These are phyloP conservation scores for Orthosia cruda DNA, from an alignment of 2,888 invertebrate species.

Conservation along the genomic window DNA sequence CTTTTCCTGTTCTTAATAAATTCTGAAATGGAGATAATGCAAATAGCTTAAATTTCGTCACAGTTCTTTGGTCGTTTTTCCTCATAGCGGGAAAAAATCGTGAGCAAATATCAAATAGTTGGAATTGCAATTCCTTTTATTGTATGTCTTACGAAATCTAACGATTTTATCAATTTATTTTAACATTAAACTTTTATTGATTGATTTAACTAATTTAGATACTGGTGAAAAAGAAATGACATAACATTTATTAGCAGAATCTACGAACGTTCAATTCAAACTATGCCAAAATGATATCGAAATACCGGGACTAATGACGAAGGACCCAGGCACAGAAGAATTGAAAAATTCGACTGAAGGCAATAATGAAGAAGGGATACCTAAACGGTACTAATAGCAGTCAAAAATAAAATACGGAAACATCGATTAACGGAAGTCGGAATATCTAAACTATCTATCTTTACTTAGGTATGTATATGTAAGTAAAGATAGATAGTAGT, in stretches of 20 bases:
- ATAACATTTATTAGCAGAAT: neutral
- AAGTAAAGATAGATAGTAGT: no score
- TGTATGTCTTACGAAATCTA: neutral
- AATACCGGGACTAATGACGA: neutral
- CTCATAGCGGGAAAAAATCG: neutral
- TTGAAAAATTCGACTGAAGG: neutral
- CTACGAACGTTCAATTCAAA: neutral
- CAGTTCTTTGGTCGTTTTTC: conserved; percentile 1
- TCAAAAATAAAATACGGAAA: neutral
- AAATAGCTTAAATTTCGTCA: no score
- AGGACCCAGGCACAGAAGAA: neutral
- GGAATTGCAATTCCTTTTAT: neutral
- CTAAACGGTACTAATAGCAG: neutral
- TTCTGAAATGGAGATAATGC: neutral
- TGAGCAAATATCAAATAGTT: neutral
- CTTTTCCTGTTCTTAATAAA: neutral
- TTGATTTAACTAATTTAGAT: no score
- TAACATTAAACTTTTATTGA: no score
- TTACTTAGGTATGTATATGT: no score
- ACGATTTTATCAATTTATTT: neutral
- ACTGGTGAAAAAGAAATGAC: neutral
- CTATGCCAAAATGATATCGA: neutral
- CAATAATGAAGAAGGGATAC: neutral
- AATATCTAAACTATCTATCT: neutral
- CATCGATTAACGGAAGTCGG: no score